A percentile compares a stretch with the other conserved stretches of the same genome.
Evolutionary conservation across 2,797 vertebrate genomes (phyloP).

Genomic region (Sebastiscus tertius): DNA sequence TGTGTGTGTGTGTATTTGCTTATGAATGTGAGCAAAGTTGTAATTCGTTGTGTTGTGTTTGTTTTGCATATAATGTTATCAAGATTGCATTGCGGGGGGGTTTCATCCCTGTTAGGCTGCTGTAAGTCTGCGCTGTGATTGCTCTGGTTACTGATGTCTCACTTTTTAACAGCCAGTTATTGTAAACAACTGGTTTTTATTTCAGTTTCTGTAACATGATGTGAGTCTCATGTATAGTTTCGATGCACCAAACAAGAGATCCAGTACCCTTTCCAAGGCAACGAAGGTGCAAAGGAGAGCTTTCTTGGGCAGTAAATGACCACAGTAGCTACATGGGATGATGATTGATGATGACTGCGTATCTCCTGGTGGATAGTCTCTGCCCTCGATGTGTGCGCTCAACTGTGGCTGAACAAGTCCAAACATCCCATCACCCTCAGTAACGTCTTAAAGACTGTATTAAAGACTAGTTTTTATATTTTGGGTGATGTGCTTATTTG

Average conservation of each 20-base stretch:
- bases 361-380: too few relatives aligned
- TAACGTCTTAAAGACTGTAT: too few relatives aligned
- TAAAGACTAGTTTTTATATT: too few relatives aligned
- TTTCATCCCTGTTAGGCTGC: constrained; percentile 7
- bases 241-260: not conserved
- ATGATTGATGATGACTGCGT: not conserved
- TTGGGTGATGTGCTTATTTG: too few relatives aligned
- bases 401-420: too few relatives aligned
- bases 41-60: constrained; percentile 44
- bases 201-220: not conserved
- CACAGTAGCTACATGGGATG: not conserved
- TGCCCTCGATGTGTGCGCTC: too few relatives aligned
- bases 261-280: too few relatives aligned
- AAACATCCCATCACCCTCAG: too few relatives aligned
- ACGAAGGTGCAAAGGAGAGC: not conserved
- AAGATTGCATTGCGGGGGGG: constrained; percentile 4
- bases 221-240: not conserved
- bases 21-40: constrained; percentile 39
- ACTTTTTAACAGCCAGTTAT: not conserved
- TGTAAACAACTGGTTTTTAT: not conserved
- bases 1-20: constrained; percentile 31
- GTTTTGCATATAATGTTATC: constrained; percentile 18
- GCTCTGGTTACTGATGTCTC: not conserved
- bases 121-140: not conserved
- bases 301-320: not conserved